Evolutionary conservation across 2,797 vertebrate genomes (phyloP).

Genomic region (Argentina silus): DNA sequence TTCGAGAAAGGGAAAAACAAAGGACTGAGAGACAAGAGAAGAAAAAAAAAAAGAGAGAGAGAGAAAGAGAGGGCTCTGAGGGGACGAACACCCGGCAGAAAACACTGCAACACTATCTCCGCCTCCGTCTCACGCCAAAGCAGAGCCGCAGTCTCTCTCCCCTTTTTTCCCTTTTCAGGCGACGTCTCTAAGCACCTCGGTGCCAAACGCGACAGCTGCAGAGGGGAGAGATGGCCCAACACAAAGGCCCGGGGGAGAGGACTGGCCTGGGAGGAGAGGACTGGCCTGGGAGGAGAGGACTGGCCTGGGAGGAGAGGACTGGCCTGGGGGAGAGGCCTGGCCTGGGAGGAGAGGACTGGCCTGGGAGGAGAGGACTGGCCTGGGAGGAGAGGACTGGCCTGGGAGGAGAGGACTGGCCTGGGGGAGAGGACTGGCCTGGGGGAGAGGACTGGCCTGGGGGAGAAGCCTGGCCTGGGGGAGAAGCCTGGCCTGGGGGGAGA

Average conservation of each 20-base stretch:
- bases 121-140: not conserved
- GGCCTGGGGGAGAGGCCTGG: no score
- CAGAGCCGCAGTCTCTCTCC: not conserved
- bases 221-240: constrained; percentile 6
- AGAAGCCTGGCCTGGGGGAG: not conserved
- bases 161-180: not conserved
- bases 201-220: constrained; percentile 18
- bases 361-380: not conserved
- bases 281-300: not conserved
- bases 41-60: not conserved
- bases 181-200: not conserved
- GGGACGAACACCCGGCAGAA: not conserved
- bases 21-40: not conserved
- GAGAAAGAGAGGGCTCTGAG: constrained; percentile 12
- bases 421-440: not conserved
- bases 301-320: not conserved
- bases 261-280: not conserved
- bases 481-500: not conserved
- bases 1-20: not conserved
- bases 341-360: not conserved
- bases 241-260: constrained; percentile 1
- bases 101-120: constrained; percentile 8
- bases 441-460: constrained; percentile 2
- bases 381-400: not conserved
- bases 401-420: not conserved